Base-by-base conservation (phyloP, 2,113 vertebrate species). In the Dunckerocampus dactyliophorus region DNA sequence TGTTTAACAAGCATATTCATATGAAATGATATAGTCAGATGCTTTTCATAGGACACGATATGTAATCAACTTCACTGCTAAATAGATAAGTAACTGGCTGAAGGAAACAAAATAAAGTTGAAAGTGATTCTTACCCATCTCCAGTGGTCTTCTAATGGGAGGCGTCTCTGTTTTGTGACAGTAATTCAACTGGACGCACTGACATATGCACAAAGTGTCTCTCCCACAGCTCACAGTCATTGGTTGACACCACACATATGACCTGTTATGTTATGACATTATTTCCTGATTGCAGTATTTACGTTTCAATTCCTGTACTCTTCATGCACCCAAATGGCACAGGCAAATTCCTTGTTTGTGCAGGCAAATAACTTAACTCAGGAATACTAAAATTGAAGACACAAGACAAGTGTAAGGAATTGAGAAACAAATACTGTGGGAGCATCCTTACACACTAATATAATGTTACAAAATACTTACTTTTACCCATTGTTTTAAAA, bases 121-220 rank as follows among this genome's bases (percentile, higher is more conserved):
- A 19, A 47, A 47, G 48, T 49, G 0, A 20, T 58, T 48, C 88
- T 83, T 71, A 91, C 88, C 88, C 87, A 89, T 91, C 67, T 71
- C 72, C 55, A 63, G 67, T 65, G 42, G 71, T 70, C 65, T 67
- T 75, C 70, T 62, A 10, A 69, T 77, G 63, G 67, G 20, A n/a
- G 51, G 61, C 58, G 61, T 59, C 48, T 37, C 48, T 37, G 51
- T 75, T 66, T 74, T 12, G 64, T 78, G 68, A 64, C 76, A 71
- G 59, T 63, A 77, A 43, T 70, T 81, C 69, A 74, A 71, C 72
- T 81, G 74, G 48, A 73, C 66, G 81, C 67, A 78, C 75, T 66
- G 20, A 84, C 85, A 82, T 54, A 84, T 75, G 79, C 37, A 39
- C 37, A 83, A 80, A 76, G 49, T 56, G 63, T 84, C 62, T 79